Conservation (phyloP, 2,797 vertebrate species). For the Macrochelys suwanniensis region DNA sequence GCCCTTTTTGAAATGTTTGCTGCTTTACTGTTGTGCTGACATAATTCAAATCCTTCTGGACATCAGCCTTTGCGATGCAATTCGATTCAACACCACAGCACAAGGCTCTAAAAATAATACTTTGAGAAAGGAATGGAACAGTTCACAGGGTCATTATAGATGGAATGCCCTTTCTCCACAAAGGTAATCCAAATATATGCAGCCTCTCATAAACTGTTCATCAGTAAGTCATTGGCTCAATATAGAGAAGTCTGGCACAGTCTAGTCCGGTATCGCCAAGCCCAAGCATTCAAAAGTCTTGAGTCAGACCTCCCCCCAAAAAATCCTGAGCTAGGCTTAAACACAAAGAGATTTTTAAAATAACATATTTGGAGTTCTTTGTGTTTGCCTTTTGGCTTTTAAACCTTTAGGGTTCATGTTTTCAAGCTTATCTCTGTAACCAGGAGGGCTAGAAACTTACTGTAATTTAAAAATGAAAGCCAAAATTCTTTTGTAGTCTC, state of each 20-base stretch:
- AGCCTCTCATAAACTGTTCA: neutral
- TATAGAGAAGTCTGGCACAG: neutral
- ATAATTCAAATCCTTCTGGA: neutral
- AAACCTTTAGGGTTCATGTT: neutral
- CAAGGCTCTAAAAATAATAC: neutral
- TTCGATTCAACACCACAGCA: neutral
- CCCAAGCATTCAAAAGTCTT: neutral
- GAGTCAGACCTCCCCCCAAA: neutral
- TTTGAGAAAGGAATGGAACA: neutral
- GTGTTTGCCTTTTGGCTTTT: neutral
- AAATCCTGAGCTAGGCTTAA: neutral
- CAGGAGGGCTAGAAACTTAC: neutral
- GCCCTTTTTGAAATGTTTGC: neutral
- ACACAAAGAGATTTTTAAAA: neutral
- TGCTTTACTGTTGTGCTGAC: accelerated
- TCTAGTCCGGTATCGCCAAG: neutral
- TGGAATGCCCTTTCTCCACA: neutral
- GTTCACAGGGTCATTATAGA: neutral
- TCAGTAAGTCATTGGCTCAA: neutral
- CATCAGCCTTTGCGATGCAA: neutral
- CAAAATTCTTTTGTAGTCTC: neutral
- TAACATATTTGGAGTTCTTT: neutral
- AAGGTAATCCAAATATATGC: neutral
- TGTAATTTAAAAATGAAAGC: neutral
- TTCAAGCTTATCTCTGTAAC: neutral